phyloP scores from a whole-genome alignment of 2,888 invertebrate species.

The Nephrotoma appendiculata region DNA sequence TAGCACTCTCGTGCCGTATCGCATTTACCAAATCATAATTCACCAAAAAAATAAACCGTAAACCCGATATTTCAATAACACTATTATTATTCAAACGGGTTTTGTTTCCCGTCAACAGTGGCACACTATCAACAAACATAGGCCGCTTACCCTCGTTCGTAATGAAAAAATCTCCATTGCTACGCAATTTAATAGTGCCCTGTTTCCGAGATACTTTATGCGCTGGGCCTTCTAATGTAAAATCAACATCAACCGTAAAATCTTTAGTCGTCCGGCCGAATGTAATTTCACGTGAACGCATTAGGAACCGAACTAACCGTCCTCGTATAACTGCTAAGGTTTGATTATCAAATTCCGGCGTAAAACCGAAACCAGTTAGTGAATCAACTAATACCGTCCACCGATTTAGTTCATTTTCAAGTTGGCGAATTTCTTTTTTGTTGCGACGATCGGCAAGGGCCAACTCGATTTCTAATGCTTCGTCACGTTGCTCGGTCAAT shows the following conservation, averaged over 20 bases:
- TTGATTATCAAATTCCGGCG: constrained; percentile 82
- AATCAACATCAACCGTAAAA: constrained; percentile 81
- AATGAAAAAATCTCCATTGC: constrained; percentile 89
- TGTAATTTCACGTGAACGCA: constrained; percentile 89
- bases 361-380: constrained; percentile 60
- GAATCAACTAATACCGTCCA: constrained; percentile 91
- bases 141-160: constrained; percentile 91
- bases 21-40: constrained; percentile 84
- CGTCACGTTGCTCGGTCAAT: constrained; percentile 63
- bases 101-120: constrained; percentile 76
- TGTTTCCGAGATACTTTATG: constrained; percentile 88
- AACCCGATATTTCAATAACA: constrained; percentile 84
- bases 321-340: constrained; percentile 87
- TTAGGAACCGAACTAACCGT: constrained; percentile 80
- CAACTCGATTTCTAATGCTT: constrained; percentile 64
- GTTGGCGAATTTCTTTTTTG: constrained; percentile 71
- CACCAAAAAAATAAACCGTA: constrained; percentile 84
- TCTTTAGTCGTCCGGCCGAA: constrained; percentile 83
- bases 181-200: constrained; percentile 76
- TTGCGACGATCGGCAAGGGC: constrained; percentile 57
- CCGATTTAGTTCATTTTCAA: constrained; percentile 78
- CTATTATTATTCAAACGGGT: constrained; percentile 85
- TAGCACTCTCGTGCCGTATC: constrained; percentile 77
- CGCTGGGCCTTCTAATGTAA: constrained; percentile 86
- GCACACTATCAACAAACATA: constrained; percentile 86